Evolutionary conservation across 1,140 invertebrate genomes (phyloP).

Genomic region (Pseudachorutes palmiensis): DNA sequence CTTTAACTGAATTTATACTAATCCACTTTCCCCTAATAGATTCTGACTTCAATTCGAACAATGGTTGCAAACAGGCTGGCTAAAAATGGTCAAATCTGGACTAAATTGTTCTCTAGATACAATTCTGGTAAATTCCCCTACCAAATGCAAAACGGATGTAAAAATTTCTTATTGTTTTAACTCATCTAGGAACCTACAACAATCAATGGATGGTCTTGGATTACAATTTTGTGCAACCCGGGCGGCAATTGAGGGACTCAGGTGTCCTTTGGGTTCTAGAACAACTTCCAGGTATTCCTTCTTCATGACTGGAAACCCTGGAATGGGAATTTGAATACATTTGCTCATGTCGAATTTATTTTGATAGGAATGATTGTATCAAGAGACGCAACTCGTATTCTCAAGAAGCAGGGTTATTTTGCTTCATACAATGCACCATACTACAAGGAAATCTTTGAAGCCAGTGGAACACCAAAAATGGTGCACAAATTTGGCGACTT

Average conservation of each 20-base stretch:
- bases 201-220: constrained; percentile 84
- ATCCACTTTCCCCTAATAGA: too few relatives aligned
- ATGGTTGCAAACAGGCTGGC: constrained; percentile 76
- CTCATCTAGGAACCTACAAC: constrained; percentile 54
- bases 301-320: background rate
- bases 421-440: constrained; percentile 71
- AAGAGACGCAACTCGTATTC: constrained; percentile 59
- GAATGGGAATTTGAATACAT: background rate
- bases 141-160: background rate
- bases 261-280: constrained; percentile 69
- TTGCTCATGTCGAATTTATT: constrained; percentile 2
- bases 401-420: constrained; percentile 62
- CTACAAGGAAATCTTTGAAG: constrained; percentile 56
- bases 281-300: constrained; percentile 60
- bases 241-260: constrained; percentile 44
- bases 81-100: constrained; percentile 61
- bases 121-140: constrained; percentile 55
- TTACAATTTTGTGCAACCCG: constrained; percentile 54
- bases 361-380: constrained; percentile 44
- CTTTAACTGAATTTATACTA: too few relatives aligned
- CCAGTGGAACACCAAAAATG: constrained; percentile 50
- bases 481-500: constrained; percentile 59
- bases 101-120: constrained; percentile 50
- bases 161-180: background rate
- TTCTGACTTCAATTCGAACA: constrained; percentile 44